Conservation (phyloP, 2,888 invertebrate genomes). For the Tenthredo amoena region DNA sequence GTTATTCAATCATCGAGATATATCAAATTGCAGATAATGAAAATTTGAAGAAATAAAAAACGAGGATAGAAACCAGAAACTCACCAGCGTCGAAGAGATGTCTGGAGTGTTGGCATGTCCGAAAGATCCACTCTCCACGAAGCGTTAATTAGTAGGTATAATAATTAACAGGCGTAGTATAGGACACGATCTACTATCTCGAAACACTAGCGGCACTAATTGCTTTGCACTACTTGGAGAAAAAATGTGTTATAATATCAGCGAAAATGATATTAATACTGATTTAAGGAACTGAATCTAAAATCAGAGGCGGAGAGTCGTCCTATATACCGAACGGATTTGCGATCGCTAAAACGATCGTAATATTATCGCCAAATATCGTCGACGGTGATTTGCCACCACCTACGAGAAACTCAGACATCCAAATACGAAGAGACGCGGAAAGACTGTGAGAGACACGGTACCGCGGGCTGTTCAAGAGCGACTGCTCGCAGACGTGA, state of each 20-base stretch:
- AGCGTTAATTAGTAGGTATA: slow-evolving; percentile 28
- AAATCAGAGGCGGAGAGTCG: not conserved
- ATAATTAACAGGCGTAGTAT: slow-evolving; percentile 32
- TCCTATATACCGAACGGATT: too few species aligned
- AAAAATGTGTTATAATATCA: not conserved
- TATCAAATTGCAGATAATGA: not conserved
- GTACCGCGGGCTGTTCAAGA: slow-evolving; percentile 44
- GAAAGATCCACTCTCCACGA: slow-evolving; percentile 35
- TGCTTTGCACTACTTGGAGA: slow-evolving; percentile 29
- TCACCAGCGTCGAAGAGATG: slow-evolving; percentile 29
- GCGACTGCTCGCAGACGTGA: slow-evolving; percentile 46
- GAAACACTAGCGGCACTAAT: slow-evolving; percentile 39
- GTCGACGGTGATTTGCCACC: not conserved
- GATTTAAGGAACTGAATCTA: not conserved
- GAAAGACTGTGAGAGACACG: slow-evolving; percentile 1
- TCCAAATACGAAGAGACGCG: not conserved
- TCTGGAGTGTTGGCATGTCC: slow-evolving; percentile 24
- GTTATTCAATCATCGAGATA: not conserved
- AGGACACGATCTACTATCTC: slow-evolving; percentile 12
- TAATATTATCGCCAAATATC: not conserved
- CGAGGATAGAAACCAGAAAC: not conserved
- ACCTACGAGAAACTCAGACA: not conserved
- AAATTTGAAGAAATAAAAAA: not conserved
- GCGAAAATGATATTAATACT: not conserved
- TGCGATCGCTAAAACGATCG: not conserved